These are phyloP conservation scores for Alviniconcha marisindica DNA, from an alignment of 1,140 invertebrate genomes.

Conservation along the genomic window DNA sequence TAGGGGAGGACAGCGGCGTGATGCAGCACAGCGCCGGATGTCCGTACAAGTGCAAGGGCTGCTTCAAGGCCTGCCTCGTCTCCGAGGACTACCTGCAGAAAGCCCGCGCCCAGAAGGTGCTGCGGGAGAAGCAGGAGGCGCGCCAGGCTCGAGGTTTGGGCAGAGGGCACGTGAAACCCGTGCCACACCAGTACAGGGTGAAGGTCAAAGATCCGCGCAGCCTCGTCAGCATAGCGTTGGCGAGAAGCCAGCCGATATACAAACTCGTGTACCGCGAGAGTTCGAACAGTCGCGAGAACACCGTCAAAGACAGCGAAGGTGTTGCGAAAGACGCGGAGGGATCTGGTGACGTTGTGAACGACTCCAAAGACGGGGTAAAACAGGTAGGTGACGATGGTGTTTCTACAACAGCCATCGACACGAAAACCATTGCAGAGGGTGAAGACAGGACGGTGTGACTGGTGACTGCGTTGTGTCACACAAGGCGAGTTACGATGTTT, in stretches of 20 bases:
- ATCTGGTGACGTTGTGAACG: no score
- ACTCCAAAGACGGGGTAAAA: no score
- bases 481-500: no score
- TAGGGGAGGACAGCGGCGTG: background rate
- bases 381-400: no score
- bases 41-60: slow-evolving; percentile 54
- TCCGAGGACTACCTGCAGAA: slow-evolving; percentile 48
- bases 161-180: background rate
- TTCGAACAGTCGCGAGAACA: background rate
- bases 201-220: slow-evolving; percentile 31
- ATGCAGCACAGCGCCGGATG: slow-evolving; percentile 56
- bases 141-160: background rate
- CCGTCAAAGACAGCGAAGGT: no score
- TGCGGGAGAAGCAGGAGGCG: background rate
- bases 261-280: slow-evolving; percentile 36
- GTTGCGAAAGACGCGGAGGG: no score
- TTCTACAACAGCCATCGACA: no score
- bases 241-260: slow-evolving; percentile 49
- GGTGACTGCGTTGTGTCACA: no score
- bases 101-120: background rate
- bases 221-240: slow-evolving; percentile 43
- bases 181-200: background rate
- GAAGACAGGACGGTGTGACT: no score
- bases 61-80: slow-evolving; percentile 54
- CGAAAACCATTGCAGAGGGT: no score